Conservation (phyloP, 1,140 invertebrate genomes). For the Leguminivora glycinivorella region DNA sequence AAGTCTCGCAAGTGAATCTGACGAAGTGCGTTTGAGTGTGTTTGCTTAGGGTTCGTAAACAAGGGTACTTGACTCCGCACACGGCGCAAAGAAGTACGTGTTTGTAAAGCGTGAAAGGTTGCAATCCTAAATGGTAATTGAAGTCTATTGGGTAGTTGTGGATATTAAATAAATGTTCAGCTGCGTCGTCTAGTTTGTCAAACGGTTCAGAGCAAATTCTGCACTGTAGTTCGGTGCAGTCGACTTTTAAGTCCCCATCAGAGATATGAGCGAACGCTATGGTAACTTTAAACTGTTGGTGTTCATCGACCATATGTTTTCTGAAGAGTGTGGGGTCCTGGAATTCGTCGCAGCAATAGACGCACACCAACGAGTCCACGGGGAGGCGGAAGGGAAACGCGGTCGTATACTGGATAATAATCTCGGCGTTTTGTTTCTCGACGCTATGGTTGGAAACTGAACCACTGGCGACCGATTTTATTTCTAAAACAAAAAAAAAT, state of each 20-base stretch:
- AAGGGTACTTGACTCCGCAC: constrained; percentile 47
- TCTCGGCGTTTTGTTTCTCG: constrained; percentile 59
- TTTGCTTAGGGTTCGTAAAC: constrained; percentile 49
- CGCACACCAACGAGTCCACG: constrained; percentile 55
- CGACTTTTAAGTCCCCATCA: constrained; percentile 58
- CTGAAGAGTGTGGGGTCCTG: constrained; percentile 55
- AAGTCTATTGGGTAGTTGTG: constrained; percentile 51
- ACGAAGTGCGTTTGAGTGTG: constrained; percentile 59
- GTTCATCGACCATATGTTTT: constrained; percentile 49
- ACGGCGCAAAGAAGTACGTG: constrained; percentile 54
- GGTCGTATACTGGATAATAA: constrained; percentile 62
- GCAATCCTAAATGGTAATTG: constrained; percentile 50
- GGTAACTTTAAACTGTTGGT: constrained; percentile 49
- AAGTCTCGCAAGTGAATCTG: constrained; percentile 61
- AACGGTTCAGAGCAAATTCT: constrained; percentile 44
- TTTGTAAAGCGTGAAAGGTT: constrained; percentile 52
- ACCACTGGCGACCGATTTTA: constrained; percentile 44
- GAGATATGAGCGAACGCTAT: constrained; percentile 55
- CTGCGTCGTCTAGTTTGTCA: constrained; percentile 39
- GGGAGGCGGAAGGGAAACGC: constrained; percentile 62
- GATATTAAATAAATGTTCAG: constrained; percentile 46
- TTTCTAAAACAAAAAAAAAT: constrained; percentile 71
- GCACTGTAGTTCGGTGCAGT: constrained; percentile 56
- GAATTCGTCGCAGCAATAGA: constrained; percentile 60
- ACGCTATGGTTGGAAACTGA: constrained; percentile 31